phyloP scores from a whole-genome alignment of 2,113 vertebrate species.

The Grammomys dolichurus region DNA sequence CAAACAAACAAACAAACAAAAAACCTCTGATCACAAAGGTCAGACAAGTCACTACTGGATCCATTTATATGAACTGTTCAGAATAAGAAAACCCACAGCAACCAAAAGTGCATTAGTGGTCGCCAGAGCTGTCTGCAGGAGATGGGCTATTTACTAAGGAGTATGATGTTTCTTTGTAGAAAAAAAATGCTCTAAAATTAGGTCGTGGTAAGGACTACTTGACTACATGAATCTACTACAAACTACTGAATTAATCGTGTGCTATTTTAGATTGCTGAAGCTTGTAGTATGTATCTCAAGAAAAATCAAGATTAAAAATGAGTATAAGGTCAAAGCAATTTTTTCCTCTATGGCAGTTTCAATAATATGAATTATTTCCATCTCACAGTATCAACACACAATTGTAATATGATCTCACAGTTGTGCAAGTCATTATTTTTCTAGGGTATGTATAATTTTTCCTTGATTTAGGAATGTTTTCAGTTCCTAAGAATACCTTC shows the following conservation, averaged over 20 bases:
- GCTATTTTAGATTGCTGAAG: background rate
- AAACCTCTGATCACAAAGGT: background rate
- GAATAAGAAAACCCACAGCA: constrained; percentile 10
- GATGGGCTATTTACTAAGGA: background rate
- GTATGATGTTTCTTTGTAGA: background rate
- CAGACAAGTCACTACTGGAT: background rate
- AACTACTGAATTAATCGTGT: background rate
- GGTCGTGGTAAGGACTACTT: background rate
- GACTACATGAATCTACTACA: background rate
- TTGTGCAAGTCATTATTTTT: constrained; percentile 12
- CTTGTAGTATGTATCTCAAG: background rate
- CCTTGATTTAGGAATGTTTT: background rate
- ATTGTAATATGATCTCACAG: background rate
- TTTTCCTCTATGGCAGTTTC: background rate
- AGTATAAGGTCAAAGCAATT: constrained; percentile 28
- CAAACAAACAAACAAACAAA: background rate
- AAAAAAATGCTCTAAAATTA: constrained; percentile 36
- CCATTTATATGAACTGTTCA: constrained; percentile 14
- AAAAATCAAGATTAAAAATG: background rate
- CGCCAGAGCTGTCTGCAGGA: background rate
- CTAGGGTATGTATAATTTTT: background rate
- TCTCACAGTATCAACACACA: background rate
- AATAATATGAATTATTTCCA: background rate
- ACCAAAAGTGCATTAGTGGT: background rate
- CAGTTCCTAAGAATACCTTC: constrained; percentile 26